Evolutionary conservation across 2,113 vertebrate genomes (phyloP), one percentile per base, ranked within the genome.

Genomic region (Gymnarchus niloticus): DNA sequence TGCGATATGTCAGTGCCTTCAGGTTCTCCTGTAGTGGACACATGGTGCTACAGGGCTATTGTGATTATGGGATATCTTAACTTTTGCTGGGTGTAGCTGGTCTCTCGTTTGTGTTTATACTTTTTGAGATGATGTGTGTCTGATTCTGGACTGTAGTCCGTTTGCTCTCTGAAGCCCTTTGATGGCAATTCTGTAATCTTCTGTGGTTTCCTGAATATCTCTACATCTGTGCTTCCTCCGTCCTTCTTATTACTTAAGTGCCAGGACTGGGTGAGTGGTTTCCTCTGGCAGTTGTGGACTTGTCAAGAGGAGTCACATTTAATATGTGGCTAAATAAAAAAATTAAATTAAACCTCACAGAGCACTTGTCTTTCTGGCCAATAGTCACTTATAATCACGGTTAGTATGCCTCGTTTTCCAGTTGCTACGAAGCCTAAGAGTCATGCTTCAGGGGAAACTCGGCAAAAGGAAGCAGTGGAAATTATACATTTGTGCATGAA

Each of bases 401-500:
- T 44, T 41, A 44, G 69, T 28, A 25, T 28, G n/a, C 28, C n/a
- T 61, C 57, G 9, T 2, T 61, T 28, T 28, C 9, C 76, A 44
- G 23, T 21, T 7, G 17, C 17, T 80, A 23, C n/a, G 44, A n/a
- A 49, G 48, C 48, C 3, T 0, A 3, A 51, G 48, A 6, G 77
- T n/a, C 77, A 80, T 7, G 44, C 4, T 2, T 49, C 48, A 33
- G 12, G 44, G 48, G 25, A 2, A 17, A 14, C 37, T 48, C n/a
- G 54, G 87, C 80, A 81, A 83, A 88, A 92, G 92, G 90, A 91
- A 91, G 85, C 28, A 6, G 84, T 61, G 89, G 88, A 91, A 90
- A 85, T 83, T 81, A 25, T 14, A 21, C 91, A 86, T 90, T 91
- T 90, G 83, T 89, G 86, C 83, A 88, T 56, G 86, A 86, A 87